Evolutionary conservation across 2,797 vertebrate genomes (phyloP).

Genomic region (Fratercula arctica): DNA sequence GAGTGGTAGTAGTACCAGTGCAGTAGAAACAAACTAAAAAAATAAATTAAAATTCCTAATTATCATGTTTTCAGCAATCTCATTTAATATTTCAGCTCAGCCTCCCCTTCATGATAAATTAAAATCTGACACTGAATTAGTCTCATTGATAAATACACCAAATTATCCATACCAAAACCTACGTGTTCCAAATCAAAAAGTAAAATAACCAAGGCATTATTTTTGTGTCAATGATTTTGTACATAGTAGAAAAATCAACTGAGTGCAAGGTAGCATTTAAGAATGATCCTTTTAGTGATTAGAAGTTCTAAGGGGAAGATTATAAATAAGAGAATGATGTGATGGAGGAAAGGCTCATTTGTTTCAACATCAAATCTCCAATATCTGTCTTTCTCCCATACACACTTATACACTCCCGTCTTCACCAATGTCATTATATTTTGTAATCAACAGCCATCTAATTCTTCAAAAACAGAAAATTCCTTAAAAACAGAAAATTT

Average conservation of each 20-base stretch:
- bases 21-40: neutral
- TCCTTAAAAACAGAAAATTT: slow-evolving; percentile 3
- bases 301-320: neutral
- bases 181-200: neutral
- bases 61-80: neutral
- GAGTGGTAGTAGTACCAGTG: neutral
- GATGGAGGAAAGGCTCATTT: neutral
- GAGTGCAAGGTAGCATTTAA: neutral
- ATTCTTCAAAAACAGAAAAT: slow-evolving; percentile 18
- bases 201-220: neutral
- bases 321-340: neutral
- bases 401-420: neutral
- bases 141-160: neutral
- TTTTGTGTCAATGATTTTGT: neutral
- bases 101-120: neutral
- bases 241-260: neutral
- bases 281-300: neutral
- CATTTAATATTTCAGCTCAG: neutral
- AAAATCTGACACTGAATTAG: neutral
- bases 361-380: neutral
- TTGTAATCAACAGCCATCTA: neutral
- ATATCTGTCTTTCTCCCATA: neutral
- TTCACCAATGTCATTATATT: neutral
- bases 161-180: neutral
- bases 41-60: neutral